Evolutionary conservation across 2,113 vertebrate genomes (phyloP).

Genomic region (Semicossyphus pulcher): DNA sequence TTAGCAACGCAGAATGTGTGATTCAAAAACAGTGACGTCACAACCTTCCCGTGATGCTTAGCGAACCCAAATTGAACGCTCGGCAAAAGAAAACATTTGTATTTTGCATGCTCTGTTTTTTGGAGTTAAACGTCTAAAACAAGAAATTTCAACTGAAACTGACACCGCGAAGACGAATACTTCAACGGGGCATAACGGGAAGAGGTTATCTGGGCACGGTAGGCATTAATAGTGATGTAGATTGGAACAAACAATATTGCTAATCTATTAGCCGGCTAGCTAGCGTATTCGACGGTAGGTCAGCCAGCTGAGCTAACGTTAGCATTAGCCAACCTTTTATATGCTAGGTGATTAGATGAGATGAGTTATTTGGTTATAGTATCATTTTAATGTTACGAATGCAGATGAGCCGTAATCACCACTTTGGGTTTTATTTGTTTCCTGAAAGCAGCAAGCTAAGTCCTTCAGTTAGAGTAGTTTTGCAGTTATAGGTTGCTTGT

Average conservation of each 20-base stretch:
- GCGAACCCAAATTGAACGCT: constrained; percentile 64
- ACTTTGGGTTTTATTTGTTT: accelerated
- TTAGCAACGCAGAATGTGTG: constrained; percentile 79
- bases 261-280: constrained; percentile 58
- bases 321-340: constrained; percentile 41
- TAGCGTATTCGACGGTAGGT: constrained; percentile 36
- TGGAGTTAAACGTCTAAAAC: constrained; percentile 7
- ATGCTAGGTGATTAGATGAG: not conserved
- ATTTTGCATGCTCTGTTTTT: constrained; percentile 22
- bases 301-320: constrained; percentile 31
- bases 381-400: not conserved
- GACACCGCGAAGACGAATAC: accelerated
- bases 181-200: not conserved
- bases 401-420: not conserved
- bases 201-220: constrained; percentile 28
- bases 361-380: not conserved
- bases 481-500: not conserved
- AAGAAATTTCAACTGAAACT: not conserved
- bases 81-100: constrained; percentile 65
- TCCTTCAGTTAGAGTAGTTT: not conserved
- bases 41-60: constrained; percentile 84
- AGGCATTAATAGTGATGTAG: constrained; percentile 22
- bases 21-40: constrained; percentile 85
- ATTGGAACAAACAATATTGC: constrained; percentile 65
- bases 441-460: not conserved